These are phyloP conservation scores for Mola mola DNA, from an alignment of 2,113 vertebrate species.

Conservation along the genomic window DNA sequence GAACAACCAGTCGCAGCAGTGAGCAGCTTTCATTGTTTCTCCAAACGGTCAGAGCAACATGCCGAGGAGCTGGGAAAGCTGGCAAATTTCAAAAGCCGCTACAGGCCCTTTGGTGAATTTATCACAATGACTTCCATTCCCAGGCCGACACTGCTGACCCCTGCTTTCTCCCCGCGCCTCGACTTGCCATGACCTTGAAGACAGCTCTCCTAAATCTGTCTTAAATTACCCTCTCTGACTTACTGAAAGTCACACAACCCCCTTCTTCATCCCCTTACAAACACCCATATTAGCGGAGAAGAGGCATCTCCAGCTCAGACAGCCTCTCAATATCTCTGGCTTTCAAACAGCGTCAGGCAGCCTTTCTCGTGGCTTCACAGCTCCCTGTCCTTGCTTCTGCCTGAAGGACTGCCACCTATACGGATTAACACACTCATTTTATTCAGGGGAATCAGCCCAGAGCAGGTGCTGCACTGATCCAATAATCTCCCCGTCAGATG, in stretches of 20 bases:
- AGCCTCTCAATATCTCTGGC: slow-evolving; percentile 13
- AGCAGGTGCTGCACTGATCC: slow-evolving; percentile 59
- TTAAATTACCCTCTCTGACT: slow-evolving; percentile 63
- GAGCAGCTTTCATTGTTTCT: slow-evolving; percentile 29
- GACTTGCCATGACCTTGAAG: slow-evolving; percentile 55
- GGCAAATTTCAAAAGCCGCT: slow-evolving; percentile 21
- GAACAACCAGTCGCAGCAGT: slow-evolving; percentile 17
- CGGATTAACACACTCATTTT: slow-evolving; percentile 54
- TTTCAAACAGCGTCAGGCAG: slow-evolving; percentile 22
- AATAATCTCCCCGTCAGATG: slow-evolving; percentile 63
- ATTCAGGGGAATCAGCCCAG: slow-evolving; percentile 48
- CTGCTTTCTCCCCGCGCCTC: slow-evolving; percentile 29
- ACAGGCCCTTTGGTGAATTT: slow-evolving; percentile 30
- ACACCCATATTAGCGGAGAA: not conserved
- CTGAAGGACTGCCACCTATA: slow-evolving; percentile 46
- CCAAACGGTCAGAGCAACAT: slow-evolving; percentile 17
- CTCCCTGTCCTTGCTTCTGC: slow-evolving; percentile 48
- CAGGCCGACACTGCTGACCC: slow-evolving; percentile 47
- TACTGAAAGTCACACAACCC: slow-evolving; percentile 19
- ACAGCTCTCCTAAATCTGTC: slow-evolving; percentile 61
- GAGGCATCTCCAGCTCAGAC: slow-evolving; percentile 8
- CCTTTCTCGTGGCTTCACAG: slow-evolving; percentile 15
- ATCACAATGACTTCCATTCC: slow-evolving; percentile 56
- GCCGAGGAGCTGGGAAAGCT: slow-evolving; percentile 24
- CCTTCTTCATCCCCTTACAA: slow-evolving; percentile 7